These are phyloP conservation scores for Amazona vittata DNA, from an alignment of 2,113 vertebrate genomes.

Conservation along the genomic window DNA sequence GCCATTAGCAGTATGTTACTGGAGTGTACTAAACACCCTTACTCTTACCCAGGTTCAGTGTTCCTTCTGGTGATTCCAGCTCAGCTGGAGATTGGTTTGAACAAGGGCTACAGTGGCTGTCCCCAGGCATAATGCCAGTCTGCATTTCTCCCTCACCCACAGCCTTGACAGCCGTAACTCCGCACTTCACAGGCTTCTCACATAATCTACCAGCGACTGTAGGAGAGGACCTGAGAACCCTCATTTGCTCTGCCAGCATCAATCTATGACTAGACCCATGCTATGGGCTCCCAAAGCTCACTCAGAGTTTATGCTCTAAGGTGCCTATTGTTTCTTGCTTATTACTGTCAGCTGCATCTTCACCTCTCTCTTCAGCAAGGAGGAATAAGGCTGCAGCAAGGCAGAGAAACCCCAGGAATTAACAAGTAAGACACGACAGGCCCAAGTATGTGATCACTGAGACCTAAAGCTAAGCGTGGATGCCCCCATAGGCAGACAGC, in stretches of 20 bases:
- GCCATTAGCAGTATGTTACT: neutral
- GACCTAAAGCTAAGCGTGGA: neutral
- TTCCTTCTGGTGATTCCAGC: neutral
- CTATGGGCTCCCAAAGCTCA: neutral
- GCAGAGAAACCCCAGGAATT: neutral
- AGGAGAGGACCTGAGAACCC: neutral
- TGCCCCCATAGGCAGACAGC: neutral
- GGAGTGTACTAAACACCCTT: neutral
- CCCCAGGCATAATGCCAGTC: neutral
- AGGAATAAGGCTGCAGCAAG: neutral
- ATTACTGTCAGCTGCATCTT: neutral
- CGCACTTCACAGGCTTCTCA: neutral
- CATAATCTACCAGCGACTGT: neutral
- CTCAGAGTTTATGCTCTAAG: neutral
- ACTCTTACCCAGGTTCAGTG: neutral
- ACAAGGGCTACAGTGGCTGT: neutral
- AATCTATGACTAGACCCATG: neutral
- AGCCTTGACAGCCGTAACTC: accelerated
- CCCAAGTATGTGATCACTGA: neutral
- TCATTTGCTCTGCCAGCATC: neutral
- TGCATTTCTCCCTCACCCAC: neutral
- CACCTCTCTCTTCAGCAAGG: neutral
- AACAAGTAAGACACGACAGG: neutral
- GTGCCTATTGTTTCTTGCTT: neutral
- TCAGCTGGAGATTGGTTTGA: neutral